Percentiles rank a stretch among this genome's conserved stretches.
phyloP scores from a whole-genome alignment of 1,140 invertebrate genomes.

The Mya arenaria region DNA sequence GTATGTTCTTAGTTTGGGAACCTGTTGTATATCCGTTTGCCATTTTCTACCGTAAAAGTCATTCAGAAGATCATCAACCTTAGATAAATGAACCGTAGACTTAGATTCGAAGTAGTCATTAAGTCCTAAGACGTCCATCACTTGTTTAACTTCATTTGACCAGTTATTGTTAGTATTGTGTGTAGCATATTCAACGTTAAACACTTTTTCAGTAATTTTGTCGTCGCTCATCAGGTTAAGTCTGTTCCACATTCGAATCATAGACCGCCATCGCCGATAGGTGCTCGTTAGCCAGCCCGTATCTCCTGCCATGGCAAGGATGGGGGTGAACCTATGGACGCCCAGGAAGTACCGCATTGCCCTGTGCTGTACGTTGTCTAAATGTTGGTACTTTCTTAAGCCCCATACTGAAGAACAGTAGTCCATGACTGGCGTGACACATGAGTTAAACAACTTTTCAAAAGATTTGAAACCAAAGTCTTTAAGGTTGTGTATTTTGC shows the following conservation, averaged over 20 bases:
- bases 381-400: background rate
- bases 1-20: no score
- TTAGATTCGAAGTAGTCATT: background rate
- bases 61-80: no score
- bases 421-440: constrained; percentile 15
- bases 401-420: constrained; percentile 8
- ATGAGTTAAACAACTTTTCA: background rate
- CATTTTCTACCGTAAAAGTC: no score
- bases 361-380: constrained; percentile 30
- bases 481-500: constrained; percentile 27
- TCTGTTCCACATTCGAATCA: constrained; percentile 2
- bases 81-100: background rate
- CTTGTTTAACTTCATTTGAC: background rate
- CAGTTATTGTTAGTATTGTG: background rate
- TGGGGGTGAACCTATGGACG: background rate
- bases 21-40: no score
- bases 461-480: constrained; percentile 17
- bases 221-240: background rate
- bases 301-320: constrained; percentile 3
- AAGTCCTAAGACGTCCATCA: background rate
- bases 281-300: background rate
- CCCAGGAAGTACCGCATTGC: background rate
- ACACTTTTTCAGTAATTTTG: background rate
- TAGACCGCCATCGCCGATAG: background rate
- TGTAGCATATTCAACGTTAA: background rate